Evolutionary conservation across 2,113 vertebrate genomes (phyloP), one percentile per base, ranked within the genome.

Genomic region (Sardina pilchardus): DNA sequence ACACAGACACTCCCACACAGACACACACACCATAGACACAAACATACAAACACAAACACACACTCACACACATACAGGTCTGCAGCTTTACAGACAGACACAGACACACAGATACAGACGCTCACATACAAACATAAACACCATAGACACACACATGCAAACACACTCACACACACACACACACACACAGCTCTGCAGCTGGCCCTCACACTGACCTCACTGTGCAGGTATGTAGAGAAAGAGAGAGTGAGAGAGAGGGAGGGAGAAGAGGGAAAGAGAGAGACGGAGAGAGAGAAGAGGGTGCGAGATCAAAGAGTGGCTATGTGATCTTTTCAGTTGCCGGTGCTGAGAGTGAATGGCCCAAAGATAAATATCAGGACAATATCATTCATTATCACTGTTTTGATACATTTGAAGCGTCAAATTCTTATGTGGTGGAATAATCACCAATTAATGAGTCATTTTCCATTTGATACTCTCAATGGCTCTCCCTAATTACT

Each of bases 141-240:
- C 48, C 48, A 53, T 0, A 53, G 10, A 56, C 50, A 56, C 50
- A 19, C 50, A 56, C 50, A 56, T 17, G 21, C 50, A 56, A 0
- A 56, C 50, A 53, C 0, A 21, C 19, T 1, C 4, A 56, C 16
- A 56, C 50, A 56, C 50, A 56, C 16, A 21, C 50, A 56, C 17
- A 63, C 59, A 63, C 24, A 63, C 59, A 63, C 24, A 75, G n/a
- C 21, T 59, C 56, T 26, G n/a, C 63, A 67, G 63, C 63, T 67
- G 63, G 63, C 63, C 26, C 24, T 67, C n/a, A 26, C n/a, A n/a
- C 63, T 89, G 86, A 90, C 83, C 86, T 89, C 88, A 89, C 42
- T 30, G 1, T 59, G 56, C n/a, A 36, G 48, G 67, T 78, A 87
- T 87, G 85, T 67, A 26, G 63, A 67, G 63, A 67, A 63, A 50